A percentile compares a stretch with the other conserved stretches of the same genome.
Evolutionary conservation across 2,888 invertebrate genomes (phyloP).

Genomic region (Xylota segnis): DNA sequence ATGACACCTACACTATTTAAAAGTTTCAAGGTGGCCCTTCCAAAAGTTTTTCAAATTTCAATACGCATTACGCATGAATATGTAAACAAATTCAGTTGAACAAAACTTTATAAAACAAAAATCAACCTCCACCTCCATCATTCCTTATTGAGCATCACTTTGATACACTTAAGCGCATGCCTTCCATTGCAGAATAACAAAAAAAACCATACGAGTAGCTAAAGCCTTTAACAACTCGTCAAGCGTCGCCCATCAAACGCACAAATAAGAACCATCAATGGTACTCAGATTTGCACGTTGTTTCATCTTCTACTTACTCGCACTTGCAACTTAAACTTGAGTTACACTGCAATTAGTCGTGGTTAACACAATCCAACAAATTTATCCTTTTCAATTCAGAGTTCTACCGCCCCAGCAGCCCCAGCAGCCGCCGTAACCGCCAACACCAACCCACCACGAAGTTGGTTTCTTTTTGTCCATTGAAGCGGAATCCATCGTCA

Average conservation of each 20-base stretch:
- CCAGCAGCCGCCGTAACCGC: slow-evolving; percentile 12
- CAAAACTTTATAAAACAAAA: too few relatives aligned
- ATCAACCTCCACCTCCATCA: background rate
- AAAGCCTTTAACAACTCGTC: background rate
- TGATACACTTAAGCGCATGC: background rate
- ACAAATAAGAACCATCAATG: slow-evolving; percentile 20
- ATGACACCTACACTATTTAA: too few relatives aligned
- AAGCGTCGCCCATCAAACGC: slow-evolving; percentile 18
- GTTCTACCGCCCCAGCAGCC: background rate
- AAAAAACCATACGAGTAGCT: background rate
- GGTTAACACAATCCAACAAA: slow-evolving; percentile 50
- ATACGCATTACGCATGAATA: too few relatives aligned
- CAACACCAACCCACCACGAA: background rate
- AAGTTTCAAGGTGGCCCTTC: too few relatives aligned
- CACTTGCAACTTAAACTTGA: slow-evolving; percentile 9
- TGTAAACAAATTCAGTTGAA: too few relatives aligned
- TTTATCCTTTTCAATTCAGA: slow-evolving; percentile 30
- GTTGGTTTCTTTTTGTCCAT: slow-evolving; percentile 12
- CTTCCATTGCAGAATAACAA: background rate
- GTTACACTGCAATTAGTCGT: slow-evolving; percentile 41
- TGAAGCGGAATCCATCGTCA: slow-evolving; percentile 15
- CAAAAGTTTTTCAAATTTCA: too few relatives aligned
- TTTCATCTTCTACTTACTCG: slow-evolving; percentile 31
- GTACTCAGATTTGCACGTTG: slow-evolving; percentile 10
- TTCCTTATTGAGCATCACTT: background rate